phyloP scores from a whole-genome alignment of 2,113 vertebrate genomes.

The Odocoileus hemionus region DNA sequence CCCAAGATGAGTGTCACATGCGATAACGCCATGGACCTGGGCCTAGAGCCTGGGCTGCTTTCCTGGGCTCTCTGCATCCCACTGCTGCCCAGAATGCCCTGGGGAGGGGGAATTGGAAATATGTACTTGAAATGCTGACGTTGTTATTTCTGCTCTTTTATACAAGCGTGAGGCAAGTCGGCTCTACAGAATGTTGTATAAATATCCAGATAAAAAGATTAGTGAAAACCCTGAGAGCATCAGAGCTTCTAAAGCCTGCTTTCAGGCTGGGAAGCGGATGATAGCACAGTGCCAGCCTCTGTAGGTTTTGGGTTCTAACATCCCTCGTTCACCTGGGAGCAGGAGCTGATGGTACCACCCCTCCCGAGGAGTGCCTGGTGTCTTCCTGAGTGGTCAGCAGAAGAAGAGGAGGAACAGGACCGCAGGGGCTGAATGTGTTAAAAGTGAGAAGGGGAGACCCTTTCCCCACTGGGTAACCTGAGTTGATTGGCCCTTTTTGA shows the following conservation, averaged over 20 bases:
- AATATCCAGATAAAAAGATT: conserved; percentile 59
- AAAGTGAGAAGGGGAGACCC: neutral
- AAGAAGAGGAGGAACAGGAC: neutral
- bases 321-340: neutral
- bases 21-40: fast-evolving
- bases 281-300: neutral
- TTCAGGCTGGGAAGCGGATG: neutral
- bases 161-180: neutral
- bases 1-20: no score
- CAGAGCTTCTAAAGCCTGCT: neutral
- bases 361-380: neutral
- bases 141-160: conserved; percentile 27
- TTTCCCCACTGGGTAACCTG: neutral
- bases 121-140: conserved; percentile 42
- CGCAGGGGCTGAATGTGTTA: neutral
- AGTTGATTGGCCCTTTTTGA: neutral
- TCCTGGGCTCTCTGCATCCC: neutral
- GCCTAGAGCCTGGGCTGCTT: neutral
- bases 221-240: neutral
- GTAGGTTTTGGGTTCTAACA: neutral
- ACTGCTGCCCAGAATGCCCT: neutral
- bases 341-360: neutral
- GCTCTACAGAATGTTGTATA: conserved; percentile 31
- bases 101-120: neutral
- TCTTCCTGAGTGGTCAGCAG: neutral